These are phyloP conservation scores for Aleiodes alternator DNA, from an alignment of 2,888 invertebrate genomes.

Conservation along the genomic window DNA sequence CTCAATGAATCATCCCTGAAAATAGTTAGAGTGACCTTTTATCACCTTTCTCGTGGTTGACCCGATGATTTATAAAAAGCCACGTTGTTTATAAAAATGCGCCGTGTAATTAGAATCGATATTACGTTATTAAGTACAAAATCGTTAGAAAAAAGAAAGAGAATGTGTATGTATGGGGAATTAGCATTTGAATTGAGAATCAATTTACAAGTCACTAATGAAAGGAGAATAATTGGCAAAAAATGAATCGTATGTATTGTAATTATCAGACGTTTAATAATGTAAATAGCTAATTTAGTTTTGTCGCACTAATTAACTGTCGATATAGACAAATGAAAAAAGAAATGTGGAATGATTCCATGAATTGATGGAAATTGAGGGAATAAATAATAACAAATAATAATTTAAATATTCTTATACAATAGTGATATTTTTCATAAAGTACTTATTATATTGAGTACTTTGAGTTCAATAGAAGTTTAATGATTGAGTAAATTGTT, in stretches of 20 bases:
- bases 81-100: slow-evolving; percentile 2
- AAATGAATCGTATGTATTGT: not conserved
- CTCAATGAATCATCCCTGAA: not conserved
- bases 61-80: not conserved
- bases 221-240: not conserved
- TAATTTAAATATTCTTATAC: slow-evolving; percentile 62
- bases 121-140: slow-evolving; percentile 8
- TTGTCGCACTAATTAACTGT: not conserved
- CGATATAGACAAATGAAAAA: not conserved
- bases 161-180: too few relatives aligned
- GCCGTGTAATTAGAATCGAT: not conserved
- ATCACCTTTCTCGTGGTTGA: not conserved
- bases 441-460: slow-evolving; percentile 58
- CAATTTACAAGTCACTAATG: too few relatives aligned
- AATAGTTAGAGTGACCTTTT: not conserved
- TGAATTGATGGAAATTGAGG: too few relatives aligned
- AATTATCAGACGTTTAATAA: not conserved
- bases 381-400: slow-evolving; percentile 34
- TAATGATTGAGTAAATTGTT: too few relatives aligned
- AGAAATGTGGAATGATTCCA: too few relatives aligned
- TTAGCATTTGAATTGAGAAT: too few relatives aligned
- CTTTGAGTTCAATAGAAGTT: slow-evolving; percentile 35
- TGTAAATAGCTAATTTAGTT: slow-evolving; percentile 3
- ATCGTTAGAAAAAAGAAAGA: not conserved
- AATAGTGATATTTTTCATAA: slow-evolving; percentile 61